Percentiles rank a stretch among this genome's conserved stretches.
Conservation (phyloP, 2,888 invertebrate species). For the Gymnoscelis rufifasciata region DNA sequence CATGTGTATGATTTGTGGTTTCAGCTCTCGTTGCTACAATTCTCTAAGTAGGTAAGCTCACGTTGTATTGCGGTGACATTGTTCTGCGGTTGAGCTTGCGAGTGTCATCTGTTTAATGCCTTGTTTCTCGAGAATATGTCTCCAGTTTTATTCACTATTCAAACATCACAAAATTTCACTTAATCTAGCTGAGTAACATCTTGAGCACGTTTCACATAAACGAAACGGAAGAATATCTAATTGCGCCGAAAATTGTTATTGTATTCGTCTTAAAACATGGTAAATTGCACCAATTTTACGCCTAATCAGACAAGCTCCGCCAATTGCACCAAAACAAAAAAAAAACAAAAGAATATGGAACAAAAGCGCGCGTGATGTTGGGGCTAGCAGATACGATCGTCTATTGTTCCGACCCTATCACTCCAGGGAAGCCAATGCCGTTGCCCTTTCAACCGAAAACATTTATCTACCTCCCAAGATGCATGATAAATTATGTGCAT, state of each 20-base stretch:
- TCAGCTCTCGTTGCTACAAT: background rate
- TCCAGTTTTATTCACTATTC: no score
- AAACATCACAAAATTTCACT: no score
- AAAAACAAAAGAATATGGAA: conserved; percentile 54
- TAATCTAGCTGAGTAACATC: no score
- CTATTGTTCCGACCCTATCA: conserved; percentile 56
- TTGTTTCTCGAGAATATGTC: background rate
- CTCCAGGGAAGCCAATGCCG: conserved; percentile 38
- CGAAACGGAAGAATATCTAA: background rate
- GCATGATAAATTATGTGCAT: conserved; percentile 71
- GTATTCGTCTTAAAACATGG: conserved; percentile 31
- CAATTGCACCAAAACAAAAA: conserved; percentile 54
- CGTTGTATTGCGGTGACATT: conserved; percentile 22
- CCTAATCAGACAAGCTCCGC: conserved; percentile 45
- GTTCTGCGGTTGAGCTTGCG: conserved; percentile 26
- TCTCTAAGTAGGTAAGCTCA: conserved; percentile 9
- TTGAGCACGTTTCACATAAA: background rate
- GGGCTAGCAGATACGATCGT: conserved; percentile 52
- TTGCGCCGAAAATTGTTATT: conserved; percentile 1
- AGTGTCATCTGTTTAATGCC: conserved; percentile 28
- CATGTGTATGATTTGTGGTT: background rate
- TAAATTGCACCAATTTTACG: conserved; percentile 49
- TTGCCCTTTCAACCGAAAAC: conserved; percentile 32
- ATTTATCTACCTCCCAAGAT: conserved; percentile 31
- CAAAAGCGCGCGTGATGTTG: conserved; percentile 58